Conservation (phyloP, 2,888 invertebrate genomes). For the Rhingia rostrata region DNA sequence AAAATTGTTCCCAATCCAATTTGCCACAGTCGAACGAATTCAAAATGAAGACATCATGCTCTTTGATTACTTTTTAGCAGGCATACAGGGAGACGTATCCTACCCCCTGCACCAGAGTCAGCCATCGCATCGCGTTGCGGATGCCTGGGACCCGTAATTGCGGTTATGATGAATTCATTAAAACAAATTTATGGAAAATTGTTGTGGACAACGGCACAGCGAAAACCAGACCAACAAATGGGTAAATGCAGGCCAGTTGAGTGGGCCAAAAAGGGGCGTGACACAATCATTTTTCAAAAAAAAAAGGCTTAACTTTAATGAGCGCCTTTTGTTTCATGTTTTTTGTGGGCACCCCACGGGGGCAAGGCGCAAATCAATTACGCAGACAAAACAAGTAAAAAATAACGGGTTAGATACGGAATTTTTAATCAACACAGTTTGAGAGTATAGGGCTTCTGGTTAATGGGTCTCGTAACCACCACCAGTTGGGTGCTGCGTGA, state of each 20-base stretch:
- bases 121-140: conserved; percentile 18
- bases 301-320: conserved; percentile 53
- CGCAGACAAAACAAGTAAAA: background rate
- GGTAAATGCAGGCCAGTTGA: background rate
- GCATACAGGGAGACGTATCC: conserved; percentile 29
- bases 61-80: conserved; percentile 71
- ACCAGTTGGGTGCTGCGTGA: conserved; percentile 5
- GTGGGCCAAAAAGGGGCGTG: conserved; percentile 50
- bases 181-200: conserved; percentile 67
- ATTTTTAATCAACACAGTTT: conserved; percentile 36
- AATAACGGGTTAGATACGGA: conserved; percentile 6
- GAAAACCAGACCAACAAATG: background rate
- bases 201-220: conserved; percentile 41
- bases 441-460: conserved; percentile 42
- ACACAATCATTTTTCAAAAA: conserved; percentile 58
- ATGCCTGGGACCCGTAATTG: conserved; percentile 61
- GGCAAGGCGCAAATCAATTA: conserved; percentile 61
- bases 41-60: conserved; percentile 75
- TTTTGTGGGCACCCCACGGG: conserved; percentile 25
- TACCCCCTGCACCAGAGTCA: conserved; percentile 36
- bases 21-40: conserved; percentile 69
- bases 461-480: conserved; percentile 6
- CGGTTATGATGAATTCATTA: conserved; percentile 75
- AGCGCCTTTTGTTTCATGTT: conserved; percentile 28
- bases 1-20: conserved; percentile 73